Evolutionary conservation across 2,797 vertebrate genomes (phyloP), one percentile per base, ranked within the genome.

Genomic region (Silurus aristotelis): DNA sequence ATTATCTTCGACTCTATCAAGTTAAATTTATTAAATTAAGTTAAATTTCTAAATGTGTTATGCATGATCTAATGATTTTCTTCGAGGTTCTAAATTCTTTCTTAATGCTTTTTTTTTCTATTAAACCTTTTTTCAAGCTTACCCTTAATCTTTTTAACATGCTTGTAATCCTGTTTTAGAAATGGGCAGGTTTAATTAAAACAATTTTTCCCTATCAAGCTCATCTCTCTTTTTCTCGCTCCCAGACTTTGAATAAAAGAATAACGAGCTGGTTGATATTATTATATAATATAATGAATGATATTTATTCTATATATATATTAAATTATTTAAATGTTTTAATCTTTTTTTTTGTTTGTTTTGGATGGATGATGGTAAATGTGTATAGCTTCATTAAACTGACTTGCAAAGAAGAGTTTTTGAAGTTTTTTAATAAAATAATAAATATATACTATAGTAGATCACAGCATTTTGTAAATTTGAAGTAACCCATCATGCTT

Each of bases 131-230:
- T 19, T 8, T 20, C 9, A 4, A 43, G 43, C 7, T 58, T 58
- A 20, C 25, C 12, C 13, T 25, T 77, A 38, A 77, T 77, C 55
- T 25, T 77, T 77, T 58, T 55, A 38, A 77, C 27, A 22, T 38
- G 75, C 25, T 38, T 38, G 9, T 56, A 76, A 81, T 56, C 80
- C 80, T 31, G 27, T 81, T 72, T 25, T 25, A 31, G 52, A 38
- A 82, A 70, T 61, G 52, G 15, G n/a, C 14, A 56, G 73, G 73
- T 76, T 56, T 76, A 61, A 60, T 82, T 72, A 70, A 70, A 82
- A 46, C 46, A 20, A 46, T 17, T 61, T 19, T 27, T 38, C 22
- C 14, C 5, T 19, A 56, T 22, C 66, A 58, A 20, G 25, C 46
- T 68, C 48, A 60, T 56, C 31, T 12, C 77, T 60, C 15, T 70